A percentile compares a stretch with the other conserved stretches of the same genome.
These are phyloP conservation scores for Proctacanthus coquilletti DNA, from an alignment of 1,140 invertebrate genomes.

Conservation along the genomic window DNA sequence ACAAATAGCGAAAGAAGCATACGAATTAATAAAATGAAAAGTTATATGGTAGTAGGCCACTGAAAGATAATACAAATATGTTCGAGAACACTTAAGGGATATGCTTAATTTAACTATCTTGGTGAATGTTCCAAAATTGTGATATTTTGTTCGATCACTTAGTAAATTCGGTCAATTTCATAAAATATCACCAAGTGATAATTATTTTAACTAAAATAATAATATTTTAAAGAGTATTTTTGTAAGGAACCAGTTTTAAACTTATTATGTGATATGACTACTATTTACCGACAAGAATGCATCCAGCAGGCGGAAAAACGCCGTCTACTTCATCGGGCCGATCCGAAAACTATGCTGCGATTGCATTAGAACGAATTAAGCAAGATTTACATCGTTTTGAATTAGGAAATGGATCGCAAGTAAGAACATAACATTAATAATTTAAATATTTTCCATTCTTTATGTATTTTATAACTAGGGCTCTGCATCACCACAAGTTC, in stretches of 20 bases:
- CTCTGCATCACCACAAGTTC: not conserved
- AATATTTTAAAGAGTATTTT: not conserved
- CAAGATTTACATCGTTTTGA: not conserved
- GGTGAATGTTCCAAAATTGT: no score
- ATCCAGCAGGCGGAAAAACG: not conserved
- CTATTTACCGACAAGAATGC: not conserved
- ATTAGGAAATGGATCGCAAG: not conserved
- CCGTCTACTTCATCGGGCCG: not conserved
- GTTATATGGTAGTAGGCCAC: no score
- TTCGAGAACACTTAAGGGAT: no score
- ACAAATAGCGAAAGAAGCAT: no score
- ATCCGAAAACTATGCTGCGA: not conserved
- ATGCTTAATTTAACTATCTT: no score
- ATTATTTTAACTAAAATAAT: no score
- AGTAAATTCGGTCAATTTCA: no score
- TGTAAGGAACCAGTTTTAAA: not conserved
- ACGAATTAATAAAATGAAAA: no score
- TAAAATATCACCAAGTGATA: no score
- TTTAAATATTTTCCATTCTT: not conserved
- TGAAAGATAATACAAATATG: no score
- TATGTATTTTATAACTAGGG: not conserved
- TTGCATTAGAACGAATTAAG: constrained; percentile 1
- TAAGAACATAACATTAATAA: not conserved
- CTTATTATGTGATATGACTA: not conserved
- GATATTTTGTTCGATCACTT: no score